Evolutionary conservation across 2,888 invertebrate genomes (phyloP), one percentile per base, ranked within the genome.

Genomic region (Ectropis crepuscularia): DNA sequence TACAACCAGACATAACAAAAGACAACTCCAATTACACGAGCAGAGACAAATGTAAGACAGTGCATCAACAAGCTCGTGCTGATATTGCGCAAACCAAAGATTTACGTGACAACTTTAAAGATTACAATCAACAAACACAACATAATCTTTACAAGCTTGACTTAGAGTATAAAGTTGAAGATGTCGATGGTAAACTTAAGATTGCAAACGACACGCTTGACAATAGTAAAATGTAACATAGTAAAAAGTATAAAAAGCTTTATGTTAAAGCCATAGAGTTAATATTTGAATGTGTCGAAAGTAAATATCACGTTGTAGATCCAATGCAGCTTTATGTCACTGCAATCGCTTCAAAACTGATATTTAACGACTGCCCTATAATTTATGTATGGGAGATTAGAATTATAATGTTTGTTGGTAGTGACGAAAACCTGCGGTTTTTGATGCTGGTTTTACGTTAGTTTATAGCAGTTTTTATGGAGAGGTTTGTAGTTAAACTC

Each of bases 331-430:
- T 86, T 85, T 86, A 80, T 88, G 87, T 86, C 86, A 87, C 79
- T 86, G 87, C 86, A 86, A 88, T 85, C 81, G 83, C 84, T 82
- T 85, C 80, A 78, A 78, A 85, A 85, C 86, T 89, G 87, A 89
- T 89, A 90, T 89, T 90, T 90, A 89, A 89, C 87, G 86, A 84
- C 84, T 81, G 77, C 74, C 74, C 78, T 74, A 80, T 88, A 86
- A 89, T 89, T 88, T 87, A 89, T 86, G 85, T 85, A 82, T 83
- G 81, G 80, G 76, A 87, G 85, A 88, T 89, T 87, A 87, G 85
- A 88, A 85, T 84, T 82, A 86, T 85, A 82, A 81, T 81, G 79
- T 84, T 82, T 77, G 76, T 81, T 71, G 71, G 76, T 87, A 82
- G 75, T 87, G 84, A 81, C 81, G 85, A 85, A 88, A 87, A 81